Evolutionary conservation across 2,113 vertebrate species (phyloP), one percentile per base, ranked within the genome.

Genomic region (Cyphomyrus discorhynchus): DNA sequence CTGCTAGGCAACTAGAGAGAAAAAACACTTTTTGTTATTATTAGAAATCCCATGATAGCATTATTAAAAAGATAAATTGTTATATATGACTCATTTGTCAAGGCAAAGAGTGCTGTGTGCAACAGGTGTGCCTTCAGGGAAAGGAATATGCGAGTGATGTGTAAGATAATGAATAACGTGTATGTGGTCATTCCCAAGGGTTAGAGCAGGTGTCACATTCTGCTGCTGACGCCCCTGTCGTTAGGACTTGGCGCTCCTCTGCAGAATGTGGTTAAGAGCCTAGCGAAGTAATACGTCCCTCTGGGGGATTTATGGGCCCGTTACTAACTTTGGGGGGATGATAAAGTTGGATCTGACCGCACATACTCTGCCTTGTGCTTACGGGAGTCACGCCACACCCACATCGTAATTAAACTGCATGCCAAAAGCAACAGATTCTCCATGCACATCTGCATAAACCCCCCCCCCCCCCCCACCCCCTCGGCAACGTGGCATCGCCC

Each of bases 251-350:
- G 90, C 87, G 35, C 87, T 39, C 56, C 19, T 80, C 86, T 86
- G 39, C 80, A 42, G 86, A 88, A 83, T 90, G 66, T 50, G 35
- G 90, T 74, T 83, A 53, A 82, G 47, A 77, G 86, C 31, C 39
- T 42, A 83, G 50, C 90, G 3, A 56, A 88, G 82, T 82, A 80
- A 42, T 88, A 90, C 46, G 80, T 88, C n/a, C 35, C 80, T 88
- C 56, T 9, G 50, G n/a, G 50, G 56, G 50, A 88, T 90, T 88
- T 88, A 90, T 90, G 90, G 19, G 50, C 3, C 58, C 10, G 87
- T 66, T 84, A 83, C 87, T 88, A 88, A 88, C 31, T 88, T 84
- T 31, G 53, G 85, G 45, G 31, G 70, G 10, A 46, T 70, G 84
- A n/a, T 52, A 86, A 90, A 88, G 39, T 35, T 66, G 39, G 80